phyloP scores from a whole-genome alignment of 2,888 invertebrate genomes.

The Geophilus truncorum region DNA sequence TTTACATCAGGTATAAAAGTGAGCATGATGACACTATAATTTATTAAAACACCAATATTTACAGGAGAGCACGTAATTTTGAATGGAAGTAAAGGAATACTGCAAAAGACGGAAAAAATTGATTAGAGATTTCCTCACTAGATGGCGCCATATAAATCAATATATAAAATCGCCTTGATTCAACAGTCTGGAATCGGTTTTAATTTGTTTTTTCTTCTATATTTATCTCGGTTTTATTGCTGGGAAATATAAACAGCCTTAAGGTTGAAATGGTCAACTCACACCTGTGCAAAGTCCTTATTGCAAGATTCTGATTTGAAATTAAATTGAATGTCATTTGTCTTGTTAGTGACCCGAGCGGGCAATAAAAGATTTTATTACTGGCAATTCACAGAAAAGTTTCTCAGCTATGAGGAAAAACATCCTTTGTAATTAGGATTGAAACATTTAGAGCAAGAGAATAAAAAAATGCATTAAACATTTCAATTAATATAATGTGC shows the following conservation, averaged over 20 bases:
- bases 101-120: not conserved
- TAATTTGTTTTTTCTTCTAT: not conserved
- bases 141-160: not conserved
- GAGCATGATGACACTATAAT: no score
- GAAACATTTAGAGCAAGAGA: not conserved
- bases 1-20: slow-evolving; percentile 20
- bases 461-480: not conserved
- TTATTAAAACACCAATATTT: no score
- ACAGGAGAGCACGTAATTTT: not conserved
- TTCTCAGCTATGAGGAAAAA: slow-evolving; percentile 10
- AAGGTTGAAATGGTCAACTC: not conserved
- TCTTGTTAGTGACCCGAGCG: not conserved
- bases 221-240: not conserved
- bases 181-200: no score
- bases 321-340: not conserved
- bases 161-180: not conserved
- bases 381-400: not conserved
- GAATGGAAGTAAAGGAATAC: slow-evolving; percentile 28
- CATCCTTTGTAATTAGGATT: not conserved
- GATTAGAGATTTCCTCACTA: not conserved
- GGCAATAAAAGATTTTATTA: not conserved
- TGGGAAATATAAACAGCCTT: not conserved
- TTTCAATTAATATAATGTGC: not conserved
- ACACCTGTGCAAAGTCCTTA: not conserved
- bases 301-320: not conserved